Conservation (phyloP, 2,113 vertebrate species). For the Melanerpes formicivorus region DNA sequence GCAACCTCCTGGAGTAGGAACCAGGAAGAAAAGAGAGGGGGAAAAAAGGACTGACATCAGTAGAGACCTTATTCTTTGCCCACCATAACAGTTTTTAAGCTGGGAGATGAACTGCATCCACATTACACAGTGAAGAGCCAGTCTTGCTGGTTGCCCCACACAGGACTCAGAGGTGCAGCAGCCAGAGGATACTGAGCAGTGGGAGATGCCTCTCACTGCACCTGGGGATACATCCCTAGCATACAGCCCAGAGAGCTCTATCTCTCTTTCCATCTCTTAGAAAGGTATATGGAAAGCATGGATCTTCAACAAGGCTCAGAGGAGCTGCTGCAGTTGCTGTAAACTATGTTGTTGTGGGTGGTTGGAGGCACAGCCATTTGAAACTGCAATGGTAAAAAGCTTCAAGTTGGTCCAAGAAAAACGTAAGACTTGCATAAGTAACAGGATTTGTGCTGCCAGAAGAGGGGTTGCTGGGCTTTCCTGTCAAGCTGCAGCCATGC, state of each 20-base stretch:
- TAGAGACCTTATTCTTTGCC: neutral
- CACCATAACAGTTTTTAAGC: neutral
- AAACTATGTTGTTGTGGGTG: neutral
- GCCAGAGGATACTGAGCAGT: neutral
- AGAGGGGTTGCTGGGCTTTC: neutral
- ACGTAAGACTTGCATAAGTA: neutral
- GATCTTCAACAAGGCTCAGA: neutral
- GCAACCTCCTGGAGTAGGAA: neutral
- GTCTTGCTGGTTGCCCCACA: neutral
- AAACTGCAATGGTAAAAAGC: neutral
- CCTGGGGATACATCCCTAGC: neutral
- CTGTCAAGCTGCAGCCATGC: fast-evolving
- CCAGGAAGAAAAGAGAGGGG: neutral
- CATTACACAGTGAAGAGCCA: neutral
- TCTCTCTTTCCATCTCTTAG: neutral
- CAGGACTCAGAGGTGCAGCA: neutral
- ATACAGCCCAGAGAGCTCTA: neutral
- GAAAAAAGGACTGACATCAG: neutral
- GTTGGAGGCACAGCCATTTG: neutral
- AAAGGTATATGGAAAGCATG: fast-evolving
- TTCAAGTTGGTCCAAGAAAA: neutral
- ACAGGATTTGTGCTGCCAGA: neutral
- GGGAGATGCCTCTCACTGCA: neutral
- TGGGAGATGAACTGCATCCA: neutral
- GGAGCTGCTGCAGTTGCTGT: neutral